These are phyloP conservation scores for Genyomyrus donnyi DNA, from an alignment of 2,113 vertebrate species.

Conservation along the genomic window DNA sequence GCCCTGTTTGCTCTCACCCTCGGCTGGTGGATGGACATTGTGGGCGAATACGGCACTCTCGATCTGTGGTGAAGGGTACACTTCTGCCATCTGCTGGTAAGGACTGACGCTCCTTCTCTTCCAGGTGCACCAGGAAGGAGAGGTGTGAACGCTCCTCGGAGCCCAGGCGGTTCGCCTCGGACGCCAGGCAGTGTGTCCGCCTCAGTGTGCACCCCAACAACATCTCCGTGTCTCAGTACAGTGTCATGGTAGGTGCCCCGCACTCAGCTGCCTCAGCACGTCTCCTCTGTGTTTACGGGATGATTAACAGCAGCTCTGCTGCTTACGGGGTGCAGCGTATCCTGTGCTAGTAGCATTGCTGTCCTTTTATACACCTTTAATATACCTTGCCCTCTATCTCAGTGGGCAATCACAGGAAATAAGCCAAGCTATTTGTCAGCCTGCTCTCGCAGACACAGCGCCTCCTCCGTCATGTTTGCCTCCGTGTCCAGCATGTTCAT, in stretches of 20 bases:
- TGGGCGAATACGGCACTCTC: background rate
- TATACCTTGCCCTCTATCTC: background rate
- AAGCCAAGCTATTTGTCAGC: background rate
- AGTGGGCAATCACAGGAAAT: background rate
- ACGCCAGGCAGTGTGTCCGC: conserved; percentile 92
- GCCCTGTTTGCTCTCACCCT: background rate
- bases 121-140: conserved; percentile 91
- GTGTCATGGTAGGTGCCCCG: conserved; percentile 75
- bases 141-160: conserved; percentile 85
- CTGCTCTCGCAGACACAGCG: background rate
- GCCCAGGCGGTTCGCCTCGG: conserved; percentile 83
- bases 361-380: background rate
- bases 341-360: background rate
- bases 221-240: conserved; percentile 97
- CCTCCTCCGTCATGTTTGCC: background rate
- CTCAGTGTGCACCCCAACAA: conserved; percentile 94
- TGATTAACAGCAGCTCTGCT: background rate
- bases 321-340: background rate
- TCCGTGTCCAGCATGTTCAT: background rate
- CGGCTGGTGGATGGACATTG: background rate
- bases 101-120: conserved; percentile 20
- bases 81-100: background rate
- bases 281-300: background rate
- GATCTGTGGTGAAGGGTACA: background rate
- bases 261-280: background rate